Evolutionary conservation across 2,888 invertebrate species (phyloP), one percentile per base, ranked within the genome.

Genomic region (Athalia circularis): DNA sequence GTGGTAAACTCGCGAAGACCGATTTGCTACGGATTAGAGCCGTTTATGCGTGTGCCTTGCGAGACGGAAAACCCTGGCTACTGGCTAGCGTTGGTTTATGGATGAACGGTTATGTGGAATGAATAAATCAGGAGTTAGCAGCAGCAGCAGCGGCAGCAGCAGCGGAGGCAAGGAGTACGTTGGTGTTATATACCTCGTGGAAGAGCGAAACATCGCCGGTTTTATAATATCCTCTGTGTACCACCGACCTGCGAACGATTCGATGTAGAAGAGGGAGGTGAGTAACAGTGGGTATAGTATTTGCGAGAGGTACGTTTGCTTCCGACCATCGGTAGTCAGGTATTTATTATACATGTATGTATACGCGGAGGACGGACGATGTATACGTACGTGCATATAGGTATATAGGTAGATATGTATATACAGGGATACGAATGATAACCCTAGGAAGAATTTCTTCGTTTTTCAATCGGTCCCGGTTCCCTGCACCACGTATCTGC

Each of bases 71-170:
- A 62, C 29, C 72, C 59, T 62, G 48, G 48, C 75, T 70, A 77
- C 75, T 52, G 75, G 76, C 76, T 76, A 62, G 64, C 76, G 84
- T 83, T 83, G 84, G 81, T 86, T 86, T 83, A 86, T 85, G 85
- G 83, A 82, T 84, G 84, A 85, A 82, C 83, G 85, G 82, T 84
- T 85, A 83, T 81, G 83, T 82, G 77, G 80, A 83, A 85, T 85
- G 85, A 86, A 86, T 86, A 86, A 86, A 86, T 86, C 84, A 86
- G 80, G 82, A 85, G 84, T 83, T 75, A 75, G 62, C 48, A 62
- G 62, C 75, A 29, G 29, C 29, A 29, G 29, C 29, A 29, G 29
- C 29, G 2, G 29, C 29, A 29, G 29, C 0, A 2, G 29, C 29
- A 29, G n/a, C n/a, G n/a, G n/a, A n/a, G n/a, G n/a, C n/a, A n/a